phyloP scores from a whole-genome alignment of 1,140 invertebrate species.

The Kradibia gibbosae region DNA sequence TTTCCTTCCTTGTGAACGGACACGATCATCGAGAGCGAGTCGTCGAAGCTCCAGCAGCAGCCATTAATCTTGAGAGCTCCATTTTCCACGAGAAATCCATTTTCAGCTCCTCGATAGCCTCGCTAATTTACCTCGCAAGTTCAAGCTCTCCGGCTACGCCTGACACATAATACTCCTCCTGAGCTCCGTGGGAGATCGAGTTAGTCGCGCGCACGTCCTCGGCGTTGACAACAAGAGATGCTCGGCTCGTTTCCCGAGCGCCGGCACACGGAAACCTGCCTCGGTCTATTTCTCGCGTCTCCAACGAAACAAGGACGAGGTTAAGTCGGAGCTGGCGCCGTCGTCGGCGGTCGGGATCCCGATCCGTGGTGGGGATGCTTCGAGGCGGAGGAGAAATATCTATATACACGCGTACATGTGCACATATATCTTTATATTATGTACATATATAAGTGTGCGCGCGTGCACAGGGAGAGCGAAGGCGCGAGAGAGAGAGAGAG shows the following conservation, averaged over 20 bases:
- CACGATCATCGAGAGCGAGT: no score
- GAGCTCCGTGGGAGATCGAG: background rate
- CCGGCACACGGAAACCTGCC: background rate
- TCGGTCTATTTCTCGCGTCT: background rate
- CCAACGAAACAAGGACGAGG: slow-evolving; percentile 6
- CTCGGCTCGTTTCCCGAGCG: slow-evolving; percentile 18
- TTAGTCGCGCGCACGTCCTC: slow-evolving; percentile 24
- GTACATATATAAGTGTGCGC: slow-evolving; percentile 48
- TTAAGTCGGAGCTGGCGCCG: background rate
- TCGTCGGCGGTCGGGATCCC: background rate
- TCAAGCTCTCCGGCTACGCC: background rate
- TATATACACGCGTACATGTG: no score
- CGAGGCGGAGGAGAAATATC: background rate
- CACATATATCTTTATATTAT: no score
- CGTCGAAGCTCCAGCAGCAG: no score
- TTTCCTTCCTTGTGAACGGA: no score
- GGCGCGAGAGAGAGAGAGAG: slow-evolving; percentile 47
- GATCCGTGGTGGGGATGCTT: background rate
- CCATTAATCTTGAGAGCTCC: no score
- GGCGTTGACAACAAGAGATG: slow-evolving; percentile 12
- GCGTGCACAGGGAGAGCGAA: background rate
- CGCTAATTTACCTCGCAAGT: background rate
- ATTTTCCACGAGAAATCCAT: no score
- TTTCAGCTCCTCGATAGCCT: no score
- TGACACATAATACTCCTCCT: background rate